Evolutionary conservation across 2,797 vertebrate species (phyloP), one percentile per base, ranked within the genome.

Genomic region (Falco novaeseelandiae): DNA sequence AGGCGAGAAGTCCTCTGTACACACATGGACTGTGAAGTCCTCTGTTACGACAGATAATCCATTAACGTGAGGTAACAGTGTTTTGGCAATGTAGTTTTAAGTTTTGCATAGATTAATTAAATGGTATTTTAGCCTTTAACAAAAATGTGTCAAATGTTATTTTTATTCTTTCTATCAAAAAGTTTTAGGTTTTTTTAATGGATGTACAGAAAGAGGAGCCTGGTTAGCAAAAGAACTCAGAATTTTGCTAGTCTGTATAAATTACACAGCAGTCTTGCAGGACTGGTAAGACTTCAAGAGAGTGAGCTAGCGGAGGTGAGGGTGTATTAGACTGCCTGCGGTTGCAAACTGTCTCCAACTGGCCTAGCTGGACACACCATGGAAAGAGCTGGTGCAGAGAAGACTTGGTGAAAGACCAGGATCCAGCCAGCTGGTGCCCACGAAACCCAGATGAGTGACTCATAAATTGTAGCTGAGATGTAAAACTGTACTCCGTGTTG

Each of bases 281-380:
- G 32, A 49, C 48, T n/a, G 22, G 36, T 69, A 52, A 52, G 25
- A 17, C 14, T 82, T 42, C 4, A 76, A 72, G 23, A 63, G 26
- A 46, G 26, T 2, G 32, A 76, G 30, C 36, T 36, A 27, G 34
- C 77, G 76, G 32, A 72, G 27, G 9, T 27, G 49, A 65, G 10
- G 19, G 7, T 23, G 8, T 34, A 58, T 42, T 44, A 81, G n/a
- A 54, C 19, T 38, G 48, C 7, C 57, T 29, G 27, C 22, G n/a
- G 20, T 14, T 2, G 2, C 55, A 77, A 52, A 36, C 17, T 27
- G 9, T 49, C 34, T 83, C 52, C 59, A 58, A 17, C 40, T 32
- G 20, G 34, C 32, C 20, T 15, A 32, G 30, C 25, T 62, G 63
- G 34, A 58, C 21, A 25, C 8, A 20, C 4, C 0, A 0, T 18